These are phyloP conservation scores for Anolis apletophallus DNA, from an alignment of 2,797 vertebrate species.

Conservation along the genomic window DNA sequence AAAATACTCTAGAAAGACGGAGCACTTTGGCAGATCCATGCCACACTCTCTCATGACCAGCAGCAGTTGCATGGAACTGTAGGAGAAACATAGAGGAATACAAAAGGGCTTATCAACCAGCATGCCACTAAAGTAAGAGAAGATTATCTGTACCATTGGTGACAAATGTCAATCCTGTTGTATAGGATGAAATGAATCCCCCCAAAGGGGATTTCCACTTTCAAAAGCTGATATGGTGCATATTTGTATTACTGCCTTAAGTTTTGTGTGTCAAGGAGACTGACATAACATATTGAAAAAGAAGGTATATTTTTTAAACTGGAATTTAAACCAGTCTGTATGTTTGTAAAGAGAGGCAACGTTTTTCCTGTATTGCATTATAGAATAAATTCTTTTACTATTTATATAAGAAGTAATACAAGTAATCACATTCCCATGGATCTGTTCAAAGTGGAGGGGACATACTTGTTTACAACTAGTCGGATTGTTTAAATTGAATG, in stretches of 20 bases:
- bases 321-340: not conserved
- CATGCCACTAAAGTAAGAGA: not conserved
- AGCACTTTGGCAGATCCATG: not conserved
- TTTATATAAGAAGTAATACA: not conserved
- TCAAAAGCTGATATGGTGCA: constrained; percentile 2
- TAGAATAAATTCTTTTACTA: constrained; percentile 23
- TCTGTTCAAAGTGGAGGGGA: not conserved
- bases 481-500: not conserved
- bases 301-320: constrained; percentile 18
- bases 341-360: not conserved
- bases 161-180: not conserved
- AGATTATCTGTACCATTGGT: not conserved
- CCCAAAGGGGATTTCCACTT: not conserved
- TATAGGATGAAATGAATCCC: not conserved
- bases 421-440: constrained; percentile 8
- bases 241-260: constrained; percentile 20
- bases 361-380: constrained; percentile 11
- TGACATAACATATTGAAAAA: not conserved
- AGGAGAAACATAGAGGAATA: not conserved
- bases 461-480: not conserved
- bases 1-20: not conserved
- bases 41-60: not conserved
- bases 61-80: not conserved
- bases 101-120: not conserved
- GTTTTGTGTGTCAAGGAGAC: not conserved